These are phyloP conservation scores for Charina bottae DNA, from an alignment of 2,113 vertebrate species.

Conservation along the genomic window DNA sequence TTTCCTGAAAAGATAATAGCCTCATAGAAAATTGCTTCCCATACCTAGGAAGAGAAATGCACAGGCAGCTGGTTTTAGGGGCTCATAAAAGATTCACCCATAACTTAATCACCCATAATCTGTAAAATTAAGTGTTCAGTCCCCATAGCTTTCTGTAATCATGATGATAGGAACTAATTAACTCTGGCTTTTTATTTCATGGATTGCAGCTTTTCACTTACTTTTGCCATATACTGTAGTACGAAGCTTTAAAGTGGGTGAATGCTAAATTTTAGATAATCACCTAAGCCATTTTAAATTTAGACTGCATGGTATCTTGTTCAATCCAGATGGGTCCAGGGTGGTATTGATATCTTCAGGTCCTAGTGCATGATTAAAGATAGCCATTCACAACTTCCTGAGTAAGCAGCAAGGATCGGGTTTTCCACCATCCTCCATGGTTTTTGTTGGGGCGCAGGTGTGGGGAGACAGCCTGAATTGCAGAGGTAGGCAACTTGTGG, in stretches of 20 bases:
- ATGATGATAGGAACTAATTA: constrained; percentile 30
- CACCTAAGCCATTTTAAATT: neutral
- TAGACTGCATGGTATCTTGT: neutral
- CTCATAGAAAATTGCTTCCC: neutral
- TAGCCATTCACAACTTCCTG: neutral
- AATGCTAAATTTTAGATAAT: neutral
- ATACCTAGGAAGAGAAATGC: neutral
- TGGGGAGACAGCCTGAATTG: neutral
- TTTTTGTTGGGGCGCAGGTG: neutral
- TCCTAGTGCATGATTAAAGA: neutral
- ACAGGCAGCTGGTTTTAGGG: neutral
- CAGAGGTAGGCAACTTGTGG: neutral
- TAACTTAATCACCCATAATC: constrained; percentile 26
- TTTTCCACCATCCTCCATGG: neutral
- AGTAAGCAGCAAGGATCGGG: neutral
- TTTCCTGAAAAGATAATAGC: neutral
- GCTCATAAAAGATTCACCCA: neutral
- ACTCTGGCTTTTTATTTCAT: constrained; percentile 31
- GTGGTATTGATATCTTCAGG: neutral
- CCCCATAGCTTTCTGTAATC: constrained; percentile 4
- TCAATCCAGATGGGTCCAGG: neutral
- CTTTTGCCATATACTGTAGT: neutral
- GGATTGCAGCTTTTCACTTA: constrained; percentile 25
- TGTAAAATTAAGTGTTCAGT: constrained; percentile 26
- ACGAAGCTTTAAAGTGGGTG: neutral